Evolutionary conservation across 2,797 vertebrate species (phyloP), one percentile per base, ranked within the genome.

Genomic region (Lutjanus argentimaculatus): DNA sequence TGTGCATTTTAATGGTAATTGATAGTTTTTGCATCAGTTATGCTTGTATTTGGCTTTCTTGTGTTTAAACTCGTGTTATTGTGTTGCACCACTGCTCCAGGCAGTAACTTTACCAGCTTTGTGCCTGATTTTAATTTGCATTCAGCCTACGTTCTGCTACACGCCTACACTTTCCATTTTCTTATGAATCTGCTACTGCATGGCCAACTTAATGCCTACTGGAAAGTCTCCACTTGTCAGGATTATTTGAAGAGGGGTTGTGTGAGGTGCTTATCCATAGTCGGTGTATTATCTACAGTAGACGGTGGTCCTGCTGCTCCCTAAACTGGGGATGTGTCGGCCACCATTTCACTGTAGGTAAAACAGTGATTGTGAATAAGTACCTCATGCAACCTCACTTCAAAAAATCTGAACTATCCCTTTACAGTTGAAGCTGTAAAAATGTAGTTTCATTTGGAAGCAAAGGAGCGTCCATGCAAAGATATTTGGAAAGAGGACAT

Each of bases 71-170:
- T 59, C 0, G 11, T 25, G 15, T 52, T 7, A 5, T 48, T 21
- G 8, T 71, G 58, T 19, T 69, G 25, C 56, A 56, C 14, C 16
- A 25, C 17, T 8, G 53, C 61, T 80, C 9, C 58, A 30, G 55
- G 67, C 63, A 55, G 13, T 46, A 75, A 70, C 71, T 55, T 85
- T 22, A 55, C n/a, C 61, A 67, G 48, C 70, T 67, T 68, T 15
- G 10, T 75, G 65, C 25, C 14, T 68, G 40, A 70, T 79, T 69
- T 72, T 69, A 59, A 83, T 85, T 82, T 80, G 56, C 42, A 67
- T 55, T 72, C 78, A 59, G 79, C 89, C 88, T 69, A 67, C 66
- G 36, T 67, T 78, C 65, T 72, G 85, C 67, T 65, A 6, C 69
- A 74, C 58, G 12, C 86, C 84, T 51, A 83, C 87, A 67, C 19